Evolutionary conservation across 2,797 vertebrate species (phyloP).

Genomic region (Taeniopygia guttata): DNA sequence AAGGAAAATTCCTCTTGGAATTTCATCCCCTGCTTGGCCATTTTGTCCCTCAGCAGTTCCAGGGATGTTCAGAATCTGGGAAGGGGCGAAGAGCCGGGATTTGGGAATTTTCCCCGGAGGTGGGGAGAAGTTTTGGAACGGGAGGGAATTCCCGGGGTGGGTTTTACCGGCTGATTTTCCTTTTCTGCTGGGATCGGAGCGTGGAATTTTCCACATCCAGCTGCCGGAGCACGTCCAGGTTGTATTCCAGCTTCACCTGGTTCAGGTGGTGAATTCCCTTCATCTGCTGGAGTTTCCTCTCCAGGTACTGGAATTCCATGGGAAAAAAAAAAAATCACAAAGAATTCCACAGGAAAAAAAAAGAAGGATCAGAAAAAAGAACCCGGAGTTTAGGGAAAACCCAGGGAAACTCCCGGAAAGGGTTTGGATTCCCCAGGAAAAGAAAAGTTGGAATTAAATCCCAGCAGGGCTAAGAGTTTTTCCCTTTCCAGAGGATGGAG

Average conservation of each 20-base stretch:
- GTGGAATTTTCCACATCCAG: neutral
- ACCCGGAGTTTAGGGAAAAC: accelerated
- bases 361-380: neutral
- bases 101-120: neutral
- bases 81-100: accelerated
- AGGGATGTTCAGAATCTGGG: no score
- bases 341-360: neutral
- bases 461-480: neutral
- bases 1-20: no score
- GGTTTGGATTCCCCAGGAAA: neutral
- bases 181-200: neutral
- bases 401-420: neutral
- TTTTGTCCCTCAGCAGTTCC: no score
- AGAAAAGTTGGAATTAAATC: neutral
- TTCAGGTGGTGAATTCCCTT: neutral
- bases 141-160: neutral
- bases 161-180: neutral
- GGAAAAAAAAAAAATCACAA: neutral
- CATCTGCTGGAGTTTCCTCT: neutral
- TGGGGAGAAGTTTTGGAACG: accelerated
- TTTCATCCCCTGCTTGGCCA: no score
- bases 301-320: neutral
- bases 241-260: neutral
- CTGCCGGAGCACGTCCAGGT: neutral
- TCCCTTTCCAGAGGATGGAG: neutral